Evolutionary conservation across 2,113 vertebrate species (phyloP), one percentile per base, ranked within the genome.

Genomic region (Varanus salvator): DNA sequence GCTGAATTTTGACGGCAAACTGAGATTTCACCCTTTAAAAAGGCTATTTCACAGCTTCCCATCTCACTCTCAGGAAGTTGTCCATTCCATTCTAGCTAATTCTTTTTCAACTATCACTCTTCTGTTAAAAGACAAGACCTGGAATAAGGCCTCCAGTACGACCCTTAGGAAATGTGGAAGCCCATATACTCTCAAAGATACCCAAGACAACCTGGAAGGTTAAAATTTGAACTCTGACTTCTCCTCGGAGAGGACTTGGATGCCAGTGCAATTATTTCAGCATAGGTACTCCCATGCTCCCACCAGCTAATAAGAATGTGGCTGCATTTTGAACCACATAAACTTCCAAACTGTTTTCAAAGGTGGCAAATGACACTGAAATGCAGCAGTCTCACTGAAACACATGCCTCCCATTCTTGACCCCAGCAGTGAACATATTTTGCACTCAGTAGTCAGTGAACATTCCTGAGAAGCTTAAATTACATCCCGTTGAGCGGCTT

Each of bases 391-490:
- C 38, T 71, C 85, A 38, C 82, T 80, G 88, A 90, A 87, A 90
- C 88, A 31, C 84, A 50, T 80, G 69, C 81, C 90, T 92, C 90
- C 82, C 83, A 21, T 57, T 87, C 72, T 66, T 34, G 71, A 87
- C 68, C 83, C 89, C 93, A 92, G 91, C 48, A 90, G 89, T 84
- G 87, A 89, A 93, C 93, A 83, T 87, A 90, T 93, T 95, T 94
- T 87, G 87, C 86, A 88, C 29, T 84, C 93, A 94, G 89, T 75
- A 87, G 3, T 38, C 57, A 93, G 91, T 48, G 69, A 75, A 74
- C 87, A 93, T 93, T 95, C 91, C 91, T 93, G 66, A 74, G 87
- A 91, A 90, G 77, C 91, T 93, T 92, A 91, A 93, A 93, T 1
- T 90, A 89, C 87, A 84, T 80, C 87, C 69, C 25, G 54, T 38